Evolutionary conservation across 2,888 invertebrate genomes (phyloP).

Genomic region (Spilarctia lutea): DNA sequence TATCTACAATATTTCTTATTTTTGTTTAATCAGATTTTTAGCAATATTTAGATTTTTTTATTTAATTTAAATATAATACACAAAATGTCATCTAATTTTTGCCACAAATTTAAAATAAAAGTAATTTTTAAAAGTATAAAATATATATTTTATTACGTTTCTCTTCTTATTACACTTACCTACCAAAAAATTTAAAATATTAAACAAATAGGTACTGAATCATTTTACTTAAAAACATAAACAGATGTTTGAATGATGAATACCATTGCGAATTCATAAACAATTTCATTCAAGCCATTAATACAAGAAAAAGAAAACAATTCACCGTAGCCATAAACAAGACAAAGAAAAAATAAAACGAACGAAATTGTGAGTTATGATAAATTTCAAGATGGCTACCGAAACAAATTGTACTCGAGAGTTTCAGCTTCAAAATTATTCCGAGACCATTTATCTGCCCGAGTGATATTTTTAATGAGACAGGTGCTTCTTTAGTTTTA

Average conservation of each 20-base stretch:
- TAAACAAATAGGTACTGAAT: background rate
- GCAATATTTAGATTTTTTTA: background rate
- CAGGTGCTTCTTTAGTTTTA: conserved; percentile 16
- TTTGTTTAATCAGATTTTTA: background rate
- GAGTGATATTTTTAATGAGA: conserved; percentile 32
- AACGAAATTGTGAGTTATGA: conserved; percentile 18
- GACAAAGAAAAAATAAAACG: conserved; percentile 14
- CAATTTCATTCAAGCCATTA: background rate
- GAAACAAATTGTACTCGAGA: conserved; percentile 26
- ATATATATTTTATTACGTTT: no score
- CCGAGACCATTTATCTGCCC: conserved; percentile 22
- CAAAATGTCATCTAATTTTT: background rate
- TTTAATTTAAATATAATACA: background rate
- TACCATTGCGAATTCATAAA: background rate
- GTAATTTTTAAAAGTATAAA: background rate
- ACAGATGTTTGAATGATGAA: background rate
- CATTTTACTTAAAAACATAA: background rate
- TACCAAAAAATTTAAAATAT: background rate
- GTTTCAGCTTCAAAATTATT: conserved; percentile 34
- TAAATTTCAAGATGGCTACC: conserved; percentile 25
- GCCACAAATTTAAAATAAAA: background rate
- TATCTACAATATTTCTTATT: background rate
- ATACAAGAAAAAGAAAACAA: conserved; percentile 1
- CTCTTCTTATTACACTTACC: no score
- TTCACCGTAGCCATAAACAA: conserved; percentile 11